Base-by-base conservation (phyloP, 1,140 invertebrate species). In the Notospermus geniculatus region DNA sequence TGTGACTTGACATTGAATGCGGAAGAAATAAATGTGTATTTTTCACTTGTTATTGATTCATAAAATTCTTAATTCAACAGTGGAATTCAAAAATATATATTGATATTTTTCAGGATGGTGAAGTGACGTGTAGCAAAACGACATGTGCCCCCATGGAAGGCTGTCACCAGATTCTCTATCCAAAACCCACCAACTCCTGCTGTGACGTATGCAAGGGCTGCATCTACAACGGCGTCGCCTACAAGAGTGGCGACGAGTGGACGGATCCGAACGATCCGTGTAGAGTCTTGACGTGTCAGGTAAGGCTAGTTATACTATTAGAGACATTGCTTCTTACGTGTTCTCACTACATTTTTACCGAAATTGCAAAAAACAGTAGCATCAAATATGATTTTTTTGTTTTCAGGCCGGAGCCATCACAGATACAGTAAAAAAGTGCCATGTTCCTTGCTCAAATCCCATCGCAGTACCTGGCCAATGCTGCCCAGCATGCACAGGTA, bases 201-300 rank as follows among this genome's bases (percentile, higher is more conserved):
- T 62, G 4, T 54, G 54, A 50, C 45, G 1, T 57, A 19, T 62
- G n/a, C 55, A 17, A 53, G 90, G 91, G 90, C 17, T 94, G 92
- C 78, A 83, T 86, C 57, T 87, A 87, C 73, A 87, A 89, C 28
- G 89, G 90, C 5, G 80, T 85, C 1, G 83, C 87, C 29, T 87
- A 90, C 71, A 82, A 83, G 2, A 91, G 90, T 39, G 89, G 89
- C 43, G 86, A 88, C 0, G 89, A 90, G 74, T 93, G 91, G 90
- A 83, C 78, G 2, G 86, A 89, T 61, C 81, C 83, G 0, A 83
- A 84, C 28, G 87, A 91, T 68, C 87, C 89, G 0, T 93, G 91
- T 71, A 82, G 81, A 59, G 81, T 59, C 81, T 88, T 70, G 65
- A 84, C 87, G 28, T 94, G 92, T 79, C 86, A 90, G 59, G 59